phyloP scores from a whole-genome alignment of 1,140 invertebrate genomes.

The Whitmania pigra region DNA sequence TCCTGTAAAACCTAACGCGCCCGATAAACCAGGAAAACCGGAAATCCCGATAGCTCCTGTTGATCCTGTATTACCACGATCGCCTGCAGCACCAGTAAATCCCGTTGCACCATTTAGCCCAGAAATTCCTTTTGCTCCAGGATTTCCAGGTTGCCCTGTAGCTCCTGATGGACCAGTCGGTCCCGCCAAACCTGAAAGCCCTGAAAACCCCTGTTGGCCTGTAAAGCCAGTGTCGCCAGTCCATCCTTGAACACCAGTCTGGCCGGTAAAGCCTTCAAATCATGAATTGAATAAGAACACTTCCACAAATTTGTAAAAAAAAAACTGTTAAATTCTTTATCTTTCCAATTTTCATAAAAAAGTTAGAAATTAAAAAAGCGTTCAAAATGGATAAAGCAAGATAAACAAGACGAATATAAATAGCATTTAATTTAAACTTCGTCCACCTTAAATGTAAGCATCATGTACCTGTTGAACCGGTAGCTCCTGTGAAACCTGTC shows the following conservation, averaged over 20 bases:
- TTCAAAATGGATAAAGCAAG: too few relatives aligned
- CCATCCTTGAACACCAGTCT: constrained; percentile 26
- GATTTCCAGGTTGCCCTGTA: too few relatives aligned
- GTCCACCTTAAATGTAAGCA: too few relatives aligned
- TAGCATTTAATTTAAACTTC: too few relatives aligned
- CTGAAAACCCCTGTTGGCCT: background rate
- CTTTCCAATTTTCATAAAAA: too few relatives aligned
- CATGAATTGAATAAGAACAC: constrained; percentile 13
- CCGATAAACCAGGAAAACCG: constrained; percentile 19
- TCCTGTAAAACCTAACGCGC: constrained; percentile 22
- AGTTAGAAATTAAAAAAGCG: too few relatives aligned
- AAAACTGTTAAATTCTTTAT: too few relatives aligned
- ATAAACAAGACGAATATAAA: too few relatives aligned
- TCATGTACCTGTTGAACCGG: constrained; percentile 32
- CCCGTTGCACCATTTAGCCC: constrained; percentile 10
- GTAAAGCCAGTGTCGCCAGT: constrained; percentile 15
- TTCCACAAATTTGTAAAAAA: too few relatives aligned
- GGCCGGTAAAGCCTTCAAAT: constrained; percentile 26
- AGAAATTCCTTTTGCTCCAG: constrained; percentile 18
- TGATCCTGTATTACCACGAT: constrained; percentile 14
- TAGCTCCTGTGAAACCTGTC: constrained; percentile 33
- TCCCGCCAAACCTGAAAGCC: constrained; percentile 19
- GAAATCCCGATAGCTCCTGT: constrained; percentile 18
- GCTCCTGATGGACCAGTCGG: background rate
- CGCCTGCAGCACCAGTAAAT: constrained; percentile 15